Evolutionary conservation across 2,888 invertebrate genomes (phyloP), one percentile per base, ranked within the genome.

Genomic region (Heliconius erato): DNA sequence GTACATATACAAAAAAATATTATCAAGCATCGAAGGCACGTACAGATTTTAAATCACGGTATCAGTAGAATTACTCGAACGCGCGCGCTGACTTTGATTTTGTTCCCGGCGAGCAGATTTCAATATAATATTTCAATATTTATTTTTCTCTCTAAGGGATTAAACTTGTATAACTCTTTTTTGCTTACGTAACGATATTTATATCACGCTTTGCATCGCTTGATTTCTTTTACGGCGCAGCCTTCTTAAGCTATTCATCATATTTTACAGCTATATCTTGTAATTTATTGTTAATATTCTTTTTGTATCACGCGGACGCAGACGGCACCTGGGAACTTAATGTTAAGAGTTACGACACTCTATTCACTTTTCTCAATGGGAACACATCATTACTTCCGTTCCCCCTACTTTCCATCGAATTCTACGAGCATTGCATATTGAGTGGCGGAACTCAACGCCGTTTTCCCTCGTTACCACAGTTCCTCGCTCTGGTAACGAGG

Each of bases 101-200:
- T 72, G 71, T 72, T 72, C 44, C 40, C 26, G 44, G 26, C 44
- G 44, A 72, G n/a, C 72, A 72, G 44, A 72, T 72, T 72, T 72
- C 72, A 72, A 71, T 71, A 71, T 71, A 26, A 71, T 71, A 71
- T 71, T 71, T 40, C 71, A 71, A 72, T 72, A 72, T 72, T 72
- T 72, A 72, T 72, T 44, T 72, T 72, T 14, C 44, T 26, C 72
- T 44, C 72, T 26, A 44, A 72, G 72, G 44, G n/a, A 72, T 72
- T 72, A 44, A 44, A 44, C 72, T 72, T 72, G 72, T 72, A 16
- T 26, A 44, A 44, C 72, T 72, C 71, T 71, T 44, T 72, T 72
- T 72, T 72, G 44, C 26, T 72, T 44, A 40, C 44, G n/a, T 72
- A 72, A n/a, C 23, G 7, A 12, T 44, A 72, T 72, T 72, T 44